Evolutionary conservation across 2,888 invertebrate species (phyloP).

Genomic region (Scaptomyza polygonia): DNA sequence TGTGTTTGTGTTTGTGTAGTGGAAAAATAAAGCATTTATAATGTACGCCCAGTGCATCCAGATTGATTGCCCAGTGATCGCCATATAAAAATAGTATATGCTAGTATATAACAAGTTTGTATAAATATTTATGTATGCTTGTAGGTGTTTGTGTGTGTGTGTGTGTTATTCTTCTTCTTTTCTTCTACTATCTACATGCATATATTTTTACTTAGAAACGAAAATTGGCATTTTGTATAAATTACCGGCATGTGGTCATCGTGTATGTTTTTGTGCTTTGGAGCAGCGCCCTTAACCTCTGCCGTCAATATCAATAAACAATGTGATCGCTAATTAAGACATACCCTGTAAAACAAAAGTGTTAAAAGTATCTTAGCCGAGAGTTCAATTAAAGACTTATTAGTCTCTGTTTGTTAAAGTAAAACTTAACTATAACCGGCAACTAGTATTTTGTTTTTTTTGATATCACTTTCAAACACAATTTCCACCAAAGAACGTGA

Average conservation of each 20-base stretch:
- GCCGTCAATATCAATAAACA: conserved; percentile 11
- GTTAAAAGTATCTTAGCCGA: too few species aligned
- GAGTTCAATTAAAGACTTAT: too few species aligned
- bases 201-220: background rate
- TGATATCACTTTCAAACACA: too few species aligned
- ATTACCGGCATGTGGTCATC: conserved; percentile 71
- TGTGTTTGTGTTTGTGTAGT: conserved; percentile 15
- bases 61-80: conserved; percentile 28
- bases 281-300: conserved; percentile 28
- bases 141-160: conserved; percentile 9
- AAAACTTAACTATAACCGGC: too few species aligned
- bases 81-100: conserved; percentile 12
- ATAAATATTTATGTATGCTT: background rate
- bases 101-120: too few species aligned
- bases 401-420: too few species aligned
- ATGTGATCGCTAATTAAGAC: background rate
- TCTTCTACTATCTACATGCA: background rate
- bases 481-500: too few species aligned
- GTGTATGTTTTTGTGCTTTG: conserved; percentile 11
- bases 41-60: conserved; percentile 14
- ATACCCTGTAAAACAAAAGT: conserved; percentile 15
- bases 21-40: conserved; percentile 24
- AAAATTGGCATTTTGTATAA: conserved; percentile 49
- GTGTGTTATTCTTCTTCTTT: conserved; percentile 20
- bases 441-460: too few species aligned